Percentiles rank a stretch among this genome's conserved stretches.
These are phyloP conservation scores for Hypselothyrea guttata DNA, from an alignment of 2,888 invertebrate species.

Conservation along the genomic window DNA sequence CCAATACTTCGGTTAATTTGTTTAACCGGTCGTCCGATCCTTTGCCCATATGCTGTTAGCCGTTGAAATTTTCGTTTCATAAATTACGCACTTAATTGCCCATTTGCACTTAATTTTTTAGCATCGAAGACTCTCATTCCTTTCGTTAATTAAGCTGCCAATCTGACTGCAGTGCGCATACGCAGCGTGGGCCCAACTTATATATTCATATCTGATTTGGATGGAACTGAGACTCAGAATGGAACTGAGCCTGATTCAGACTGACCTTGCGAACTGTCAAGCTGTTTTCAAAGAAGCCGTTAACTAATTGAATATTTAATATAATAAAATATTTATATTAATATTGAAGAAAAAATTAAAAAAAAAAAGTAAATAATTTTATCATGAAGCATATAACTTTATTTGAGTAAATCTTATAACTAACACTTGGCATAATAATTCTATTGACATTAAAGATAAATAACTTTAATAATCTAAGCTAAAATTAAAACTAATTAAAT, in stretches of 20 bases:
- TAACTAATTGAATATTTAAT: slow-evolving; percentile 18
- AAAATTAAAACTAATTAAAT: no score
- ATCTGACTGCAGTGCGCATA: slow-evolving; percentile 50
- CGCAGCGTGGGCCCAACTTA: slow-evolving; percentile 59
- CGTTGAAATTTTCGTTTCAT: slow-evolving; percentile 59
- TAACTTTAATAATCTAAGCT: no score
- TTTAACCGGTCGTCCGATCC: slow-evolving; percentile 59
- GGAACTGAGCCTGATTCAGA: neutral
- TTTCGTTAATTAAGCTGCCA: slow-evolving; percentile 65
- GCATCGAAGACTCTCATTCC: slow-evolving; percentile 23
- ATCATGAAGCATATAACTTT: no score
- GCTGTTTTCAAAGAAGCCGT: slow-evolving; percentile 11
- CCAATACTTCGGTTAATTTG: slow-evolving; percentile 49
- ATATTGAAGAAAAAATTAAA: no score
- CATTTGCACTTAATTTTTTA: slow-evolving; percentile 75
- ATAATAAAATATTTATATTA: no score
- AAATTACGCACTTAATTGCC: slow-evolving; percentile 72
- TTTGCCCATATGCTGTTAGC: slow-evolving; percentile 47
- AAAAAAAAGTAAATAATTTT: no score
- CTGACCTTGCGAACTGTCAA: slow-evolving; percentile 43
- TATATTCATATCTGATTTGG: neutral
- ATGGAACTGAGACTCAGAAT: neutral
- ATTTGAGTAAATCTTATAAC: no score
- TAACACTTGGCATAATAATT: no score
- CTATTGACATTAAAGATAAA: no score